phyloP scores from a whole-genome alignment of 2,888 invertebrate genomes.

The Griposia aprilina region DNA sequence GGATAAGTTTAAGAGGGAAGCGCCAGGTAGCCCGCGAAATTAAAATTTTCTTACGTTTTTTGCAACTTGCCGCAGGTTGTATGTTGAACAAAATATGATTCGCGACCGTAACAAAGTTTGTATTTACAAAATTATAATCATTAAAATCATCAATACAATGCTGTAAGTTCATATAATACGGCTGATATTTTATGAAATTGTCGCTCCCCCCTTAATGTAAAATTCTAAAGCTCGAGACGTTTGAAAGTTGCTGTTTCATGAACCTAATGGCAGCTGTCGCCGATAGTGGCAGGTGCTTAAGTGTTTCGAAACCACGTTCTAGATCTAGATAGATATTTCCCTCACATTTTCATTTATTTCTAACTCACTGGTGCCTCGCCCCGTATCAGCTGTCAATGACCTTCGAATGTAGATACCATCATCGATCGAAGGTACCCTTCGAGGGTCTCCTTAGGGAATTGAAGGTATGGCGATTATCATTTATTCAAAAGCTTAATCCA shows the following conservation, averaged over 20 bases:
- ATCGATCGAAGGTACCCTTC: slow-evolving; percentile 39
- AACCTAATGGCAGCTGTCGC: slow-evolving; percentile 36
- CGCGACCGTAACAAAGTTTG: too few species aligned
- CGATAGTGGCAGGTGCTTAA: slow-evolving; percentile 32
- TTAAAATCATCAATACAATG: too few species aligned
- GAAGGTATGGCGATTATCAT: slow-evolving; percentile 41
- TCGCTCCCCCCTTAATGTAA: background rate
- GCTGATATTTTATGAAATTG: too few species aligned
- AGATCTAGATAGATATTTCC: slow-evolving; percentile 45
- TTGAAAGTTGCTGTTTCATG: slow-evolving; percentile 53
- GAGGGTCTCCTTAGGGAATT: slow-evolving; percentile 41
- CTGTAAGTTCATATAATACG: too few species aligned
- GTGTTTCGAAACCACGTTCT: slow-evolving; percentile 28
- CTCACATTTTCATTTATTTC: slow-evolving; percentile 37
- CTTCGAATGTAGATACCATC: slow-evolving; percentile 30
- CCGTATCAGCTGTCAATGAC: slow-evolving; percentile 44
- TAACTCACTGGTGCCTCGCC: slow-evolving; percentile 8
- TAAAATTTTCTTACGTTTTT: too few species aligned
- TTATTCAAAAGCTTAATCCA: slow-evolving; percentile 38
- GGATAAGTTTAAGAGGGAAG: background rate
- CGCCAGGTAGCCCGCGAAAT: too few species aligned
- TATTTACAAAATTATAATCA: too few species aligned
- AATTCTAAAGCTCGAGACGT: slow-evolving; percentile 11
- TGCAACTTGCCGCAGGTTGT: too few species aligned
- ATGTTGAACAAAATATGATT: too few species aligned